Evolutionary conservation across 2,888 invertebrate species (phyloP).

Genomic region (Caenorhabditis sinica): DNA sequence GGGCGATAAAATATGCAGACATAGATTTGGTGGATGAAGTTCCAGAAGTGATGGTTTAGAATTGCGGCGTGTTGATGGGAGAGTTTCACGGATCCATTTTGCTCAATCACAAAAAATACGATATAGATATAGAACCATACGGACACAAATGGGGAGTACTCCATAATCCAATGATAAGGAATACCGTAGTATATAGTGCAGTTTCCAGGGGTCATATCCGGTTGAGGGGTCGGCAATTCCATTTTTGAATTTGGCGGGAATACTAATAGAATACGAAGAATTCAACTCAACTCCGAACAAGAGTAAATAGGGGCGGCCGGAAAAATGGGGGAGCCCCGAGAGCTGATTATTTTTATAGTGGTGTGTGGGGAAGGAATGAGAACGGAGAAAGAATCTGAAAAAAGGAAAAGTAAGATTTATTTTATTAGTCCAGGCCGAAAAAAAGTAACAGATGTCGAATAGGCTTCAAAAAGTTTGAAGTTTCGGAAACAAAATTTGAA

Average conservation of each 20-base stretch:
- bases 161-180: slow-evolving; percentile 50
- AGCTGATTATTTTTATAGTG: slow-evolving; percentile 22
- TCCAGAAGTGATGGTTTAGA: slow-evolving; percentile 58
- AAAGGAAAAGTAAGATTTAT: background rate
- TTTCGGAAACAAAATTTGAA: background rate
- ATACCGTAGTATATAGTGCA: slow-evolving; percentile 56
- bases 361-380: background rate
- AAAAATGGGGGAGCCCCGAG: background rate
- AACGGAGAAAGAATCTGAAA: background rate
- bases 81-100: slow-evolving; percentile 36
- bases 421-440: background rate
- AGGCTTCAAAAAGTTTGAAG: background rate
- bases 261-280: too few species aligned
- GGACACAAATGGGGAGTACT: slow-evolving; percentile 53
- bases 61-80: slow-evolving; percentile 43
- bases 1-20: slow-evolving; percentile 56
- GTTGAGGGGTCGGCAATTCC: background rate
- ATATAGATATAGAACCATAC: slow-evolving; percentile 57
- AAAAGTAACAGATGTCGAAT: background rate
- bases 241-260: too few species aligned
- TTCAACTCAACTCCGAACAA: background rate
- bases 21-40: slow-evolving; percentile 50
- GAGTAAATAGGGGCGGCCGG: background rate
- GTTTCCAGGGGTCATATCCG: slow-evolving; percentile 43
- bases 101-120: slow-evolving; percentile 44